These are phyloP conservation scores for Pelodiscus sinensis DNA, from an alignment of 2,113 vertebrate genomes.

Conservation along the genomic window DNA sequence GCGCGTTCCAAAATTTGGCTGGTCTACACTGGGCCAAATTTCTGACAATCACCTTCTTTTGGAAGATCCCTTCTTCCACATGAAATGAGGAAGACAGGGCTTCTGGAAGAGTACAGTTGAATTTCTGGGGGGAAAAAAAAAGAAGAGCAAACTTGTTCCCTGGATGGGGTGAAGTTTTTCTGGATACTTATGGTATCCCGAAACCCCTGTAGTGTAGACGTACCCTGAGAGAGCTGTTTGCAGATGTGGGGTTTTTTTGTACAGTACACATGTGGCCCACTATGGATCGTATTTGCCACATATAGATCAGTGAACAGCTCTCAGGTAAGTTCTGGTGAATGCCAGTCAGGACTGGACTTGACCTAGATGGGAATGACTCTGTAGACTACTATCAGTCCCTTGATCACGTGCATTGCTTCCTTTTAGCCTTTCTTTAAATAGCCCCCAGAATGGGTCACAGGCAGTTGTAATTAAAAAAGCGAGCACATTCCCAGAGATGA, in stretches of 20 bases:
- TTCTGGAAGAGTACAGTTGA: too few species aligned
- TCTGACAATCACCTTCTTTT: too few species aligned
- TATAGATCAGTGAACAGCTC: background rate
- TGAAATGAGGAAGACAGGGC: too few species aligned
- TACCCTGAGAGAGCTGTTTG: background rate
- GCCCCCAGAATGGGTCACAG: background rate
- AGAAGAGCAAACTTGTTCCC: too few species aligned
- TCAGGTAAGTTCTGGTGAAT: background rate
- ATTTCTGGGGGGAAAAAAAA: too few species aligned
- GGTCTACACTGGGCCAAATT: too few species aligned
- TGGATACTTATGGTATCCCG: too few species aligned
- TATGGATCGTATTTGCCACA: background rate
- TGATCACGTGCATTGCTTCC: fast-evolving
- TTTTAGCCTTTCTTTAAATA: background rate
- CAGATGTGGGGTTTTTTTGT: background rate
- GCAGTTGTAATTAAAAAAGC: background rate
- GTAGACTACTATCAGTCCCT: background rate
- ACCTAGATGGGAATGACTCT: background rate
- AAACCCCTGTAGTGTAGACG: too few species aligned
- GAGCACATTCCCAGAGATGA: background rate
- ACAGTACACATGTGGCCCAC: background rate
- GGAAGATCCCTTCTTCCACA: too few species aligned
- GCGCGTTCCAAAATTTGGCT: too few species aligned
- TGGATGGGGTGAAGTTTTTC: too few species aligned
- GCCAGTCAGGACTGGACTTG: background rate